A percentile compares a stretch with the other conserved stretches of the same genome.
phyloP scores from a whole-genome alignment of 1,140 invertebrate genomes.

The Octopus bimaculoides region DNA sequence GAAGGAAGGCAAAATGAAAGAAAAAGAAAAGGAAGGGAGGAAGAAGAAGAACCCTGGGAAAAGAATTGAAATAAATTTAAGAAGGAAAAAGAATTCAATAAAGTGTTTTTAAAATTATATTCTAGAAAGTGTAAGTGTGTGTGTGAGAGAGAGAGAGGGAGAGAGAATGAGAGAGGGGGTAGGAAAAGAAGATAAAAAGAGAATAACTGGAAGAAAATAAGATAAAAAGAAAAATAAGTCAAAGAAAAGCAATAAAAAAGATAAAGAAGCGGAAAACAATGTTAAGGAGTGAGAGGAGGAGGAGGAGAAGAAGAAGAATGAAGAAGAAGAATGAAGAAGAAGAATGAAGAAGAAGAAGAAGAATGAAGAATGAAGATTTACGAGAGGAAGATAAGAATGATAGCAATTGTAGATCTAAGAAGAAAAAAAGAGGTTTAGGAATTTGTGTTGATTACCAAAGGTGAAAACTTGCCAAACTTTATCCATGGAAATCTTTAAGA shows the following conservation, averaged over 20 bases:
- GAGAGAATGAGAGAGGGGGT: conserved; percentile 6
- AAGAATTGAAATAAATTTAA: background rate
- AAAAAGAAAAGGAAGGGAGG: conserved; percentile 12
- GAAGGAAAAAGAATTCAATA: background rate
- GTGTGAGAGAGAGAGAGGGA: background rate
- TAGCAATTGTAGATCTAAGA: background rate
- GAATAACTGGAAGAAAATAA: background rate
- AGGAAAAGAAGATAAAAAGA: background rate
- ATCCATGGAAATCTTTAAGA: background rate
- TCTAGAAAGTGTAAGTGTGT: background rate
- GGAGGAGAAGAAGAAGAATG: conserved; percentile 7
- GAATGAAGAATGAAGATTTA: background rate
- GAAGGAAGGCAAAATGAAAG: background rate
- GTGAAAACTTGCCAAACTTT: background rate
- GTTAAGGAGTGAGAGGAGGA: background rate
- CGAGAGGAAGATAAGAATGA: background rate
- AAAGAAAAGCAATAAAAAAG: background rate
- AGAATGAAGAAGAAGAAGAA: conserved; percentile 10
- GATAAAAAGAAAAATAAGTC: background rate
- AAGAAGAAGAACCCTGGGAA: background rate
- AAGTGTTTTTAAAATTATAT: no score
- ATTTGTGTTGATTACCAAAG: background rate
- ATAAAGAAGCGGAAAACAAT: conserved; percentile 9
- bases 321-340: background rate
- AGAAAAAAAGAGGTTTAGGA: background rate